Percentiles rank a stretch among this genome's conserved stretches.
These are phyloP conservation scores for Drosophila parthenogenetica DNA, from an alignment of 2,888 invertebrate genomes.

Conservation along the genomic window DNA sequence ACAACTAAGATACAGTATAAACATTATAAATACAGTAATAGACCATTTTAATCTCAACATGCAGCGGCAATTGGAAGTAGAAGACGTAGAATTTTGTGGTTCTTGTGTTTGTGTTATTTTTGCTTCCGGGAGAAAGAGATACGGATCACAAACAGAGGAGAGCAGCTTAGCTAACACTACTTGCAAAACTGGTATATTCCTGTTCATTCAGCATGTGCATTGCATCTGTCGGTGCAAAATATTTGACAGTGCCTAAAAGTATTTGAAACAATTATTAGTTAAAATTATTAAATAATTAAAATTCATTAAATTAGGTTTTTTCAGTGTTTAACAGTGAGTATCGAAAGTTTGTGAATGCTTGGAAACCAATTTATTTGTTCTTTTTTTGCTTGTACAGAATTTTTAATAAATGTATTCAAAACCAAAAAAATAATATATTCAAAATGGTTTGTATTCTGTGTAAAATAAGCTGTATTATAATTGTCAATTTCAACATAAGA, in stretches of 20 bases:
- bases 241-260: slow-evolving; percentile 86
- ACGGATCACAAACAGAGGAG: slow-evolving; percentile 35
- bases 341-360: slow-evolving; percentile 5
- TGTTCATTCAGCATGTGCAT: slow-evolving; percentile 88
- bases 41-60: slow-evolving; percentile 49
- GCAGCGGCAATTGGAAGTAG: slow-evolving; percentile 55
- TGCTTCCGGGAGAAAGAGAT: slow-evolving; percentile 26
- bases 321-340: background rate
- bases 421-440: slow-evolving; percentile 8
- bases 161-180: slow-evolving; percentile 76
- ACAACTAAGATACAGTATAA: slow-evolving; percentile 32
- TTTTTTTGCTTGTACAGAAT: slow-evolving; percentile 5
- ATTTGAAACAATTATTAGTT: slow-evolving; percentile 49
- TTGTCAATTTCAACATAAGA: too few species aligned
- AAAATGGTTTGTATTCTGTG: slow-evolving; percentile 6
- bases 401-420: slow-evolving; percentile 1
- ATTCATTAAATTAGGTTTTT: background rate
- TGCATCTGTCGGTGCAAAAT: slow-evolving; percentile 89
- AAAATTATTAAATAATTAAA: background rate
- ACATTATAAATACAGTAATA: slow-evolving; percentile 44
- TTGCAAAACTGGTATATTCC: slow-evolving; percentile 71
- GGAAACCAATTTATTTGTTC: slow-evolving; percentile 12
- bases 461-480: background rate
- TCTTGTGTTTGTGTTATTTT: slow-evolving; percentile 33
- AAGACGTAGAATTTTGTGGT: slow-evolving; percentile 31